phyloP scores from a whole-genome alignment of 2,888 invertebrate genomes.

The Drosophila prolongata region DNA sequence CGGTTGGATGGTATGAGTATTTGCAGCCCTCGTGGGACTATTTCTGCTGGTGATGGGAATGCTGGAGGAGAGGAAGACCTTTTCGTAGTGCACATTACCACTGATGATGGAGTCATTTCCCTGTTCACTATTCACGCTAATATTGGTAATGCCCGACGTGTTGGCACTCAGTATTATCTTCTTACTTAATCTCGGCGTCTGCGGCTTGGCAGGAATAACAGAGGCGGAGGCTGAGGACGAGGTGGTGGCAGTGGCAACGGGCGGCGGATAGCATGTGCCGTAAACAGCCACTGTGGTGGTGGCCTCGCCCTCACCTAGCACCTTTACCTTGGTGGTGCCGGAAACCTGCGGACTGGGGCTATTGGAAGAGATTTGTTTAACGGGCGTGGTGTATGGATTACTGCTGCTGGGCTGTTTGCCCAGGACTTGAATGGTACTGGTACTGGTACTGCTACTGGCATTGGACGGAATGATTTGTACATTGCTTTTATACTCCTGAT shows the following conservation, averaged over 20 bases:
- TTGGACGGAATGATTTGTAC: slow-evolving; percentile 85
- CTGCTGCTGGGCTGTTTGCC: slow-evolving; percentile 51
- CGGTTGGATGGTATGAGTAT: slow-evolving; percentile 6
- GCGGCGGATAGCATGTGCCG: slow-evolving; percentile 65
- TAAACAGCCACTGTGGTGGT: slow-evolving; percentile 60
- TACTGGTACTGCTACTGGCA: slow-evolving; percentile 44
- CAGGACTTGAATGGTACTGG: slow-evolving; percentile 82
- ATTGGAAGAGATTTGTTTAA: slow-evolving; percentile 67
- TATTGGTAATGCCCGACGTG: slow-evolving; percentile 82
- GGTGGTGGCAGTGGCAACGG: not conserved
- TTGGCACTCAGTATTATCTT: slow-evolving; percentile 83
- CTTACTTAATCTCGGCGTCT: slow-evolving; percentile 80
- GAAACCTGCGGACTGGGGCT: slow-evolving; percentile 45
- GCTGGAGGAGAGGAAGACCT: slow-evolving; percentile 82
- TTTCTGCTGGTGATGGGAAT: slow-evolving; percentile 58
- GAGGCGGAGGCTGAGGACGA: slow-evolving; percentile 14
- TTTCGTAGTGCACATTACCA: slow-evolving; percentile 82
- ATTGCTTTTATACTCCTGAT: slow-evolving; percentile 83
- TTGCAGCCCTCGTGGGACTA: slow-evolving; percentile 20
- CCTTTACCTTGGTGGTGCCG: slow-evolving; percentile 82
- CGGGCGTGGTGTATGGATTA: slow-evolving; percentile 81
- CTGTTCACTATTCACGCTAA: slow-evolving; percentile 80
- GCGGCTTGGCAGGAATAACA: slow-evolving; percentile 38
- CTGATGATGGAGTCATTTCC: slow-evolving; percentile 56
- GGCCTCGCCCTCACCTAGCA: slow-evolving; percentile 65